Base-by-base conservation (phyloP, 2,797 vertebrate species). In the Malurus leucopterus region DNA sequence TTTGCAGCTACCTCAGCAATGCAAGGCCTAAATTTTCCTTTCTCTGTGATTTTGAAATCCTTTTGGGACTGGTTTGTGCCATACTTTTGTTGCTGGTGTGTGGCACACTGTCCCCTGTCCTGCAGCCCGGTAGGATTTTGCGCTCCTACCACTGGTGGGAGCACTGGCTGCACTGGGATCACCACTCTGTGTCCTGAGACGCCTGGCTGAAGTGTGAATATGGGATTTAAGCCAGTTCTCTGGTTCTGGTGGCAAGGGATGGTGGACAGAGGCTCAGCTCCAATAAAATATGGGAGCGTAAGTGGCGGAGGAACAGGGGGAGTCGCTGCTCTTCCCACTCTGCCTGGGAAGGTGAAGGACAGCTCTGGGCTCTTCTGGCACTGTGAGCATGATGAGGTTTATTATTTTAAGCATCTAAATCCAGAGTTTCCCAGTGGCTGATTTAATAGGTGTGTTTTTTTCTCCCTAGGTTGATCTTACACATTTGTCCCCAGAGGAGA, bases 401-500 rank as follows among this genome's bases (percentile, higher is more conserved):
- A 26, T 40, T 32, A 34, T 30, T 58, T 36, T 58, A 85, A 77
- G 34, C 22, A 70, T 44, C 40, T 32, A 22, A 58, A 49, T 27
- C n/a, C 29, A 30, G 47, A 29, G 13, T 36, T 89, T 73, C 12
- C 19, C 80, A 22, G 40, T 5, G 3, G 20, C 49, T 80, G 36
- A n/a, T 62, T 32, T 36, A 3, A 67, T 27, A 13, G 7, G 2
- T 27, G 0, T 24, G 36, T 11, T 47, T 54, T 65, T 64, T 58
- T 18, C 83, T 85, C 80, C 95, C 23, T 85, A 95, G 99, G 96
- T 99, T 21, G 98, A 99, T 82, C 90, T 99, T 86, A 98, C 99
- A 15, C 98, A 98, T 86, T 97, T 99, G 65, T 98, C 99, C 74
- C 98, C 99, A 18, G 99, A 99, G 73, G 99, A 99, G 89, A 98